Evolutionary conservation across 2,113 vertebrate species (phyloP), one percentile per base, ranked within the genome.

Genomic region (Tachycineta bicolor): DNA sequence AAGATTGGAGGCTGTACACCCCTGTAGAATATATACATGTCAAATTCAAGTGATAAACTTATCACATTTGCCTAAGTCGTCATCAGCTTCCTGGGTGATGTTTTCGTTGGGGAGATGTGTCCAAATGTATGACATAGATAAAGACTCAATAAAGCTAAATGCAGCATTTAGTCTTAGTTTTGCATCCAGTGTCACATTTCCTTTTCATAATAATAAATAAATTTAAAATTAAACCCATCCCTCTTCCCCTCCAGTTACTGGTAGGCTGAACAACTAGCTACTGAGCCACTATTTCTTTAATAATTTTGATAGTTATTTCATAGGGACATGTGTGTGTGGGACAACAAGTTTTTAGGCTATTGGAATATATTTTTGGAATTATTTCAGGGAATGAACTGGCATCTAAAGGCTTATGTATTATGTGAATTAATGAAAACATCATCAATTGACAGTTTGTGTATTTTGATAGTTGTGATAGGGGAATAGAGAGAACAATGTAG

Each of bases 241-340:
- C 8, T 69, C 14, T 75, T 76, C 1, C 3, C 31, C 23, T 53
- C 33, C 47, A 73, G 11, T 28, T 67, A 63, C 47, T 74, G 53
- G n/a, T 29, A 83, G 47, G n/a, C 52, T 44, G 25, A 65, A 21
- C 18, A 21, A 3, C 9, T 46, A 50, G 10, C 22, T 93, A n/a
- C 29, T 25, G 58, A 82, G 47, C 22, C 15, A 25, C 28, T 77
- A 41, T 50, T 87, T 24, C 28, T 83, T 33, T 63, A 19, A 19
- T 43, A 84, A 28, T 69, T 59, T 33, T 69, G 9, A 7, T n/a
- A 47, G 14, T 47, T 83, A 14, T 9, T 75, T 17, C 28, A 24
- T 10, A 34, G 41, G 46, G 14, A 14, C 10, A 28, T 0, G 2
- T 1, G 3, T 50, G 50, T 1, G 2, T 63, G 22, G n/a, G 44